Evolutionary conservation across 1,140 invertebrate genomes (phyloP).

Genomic region (Probaryconus sp.): DNA sequence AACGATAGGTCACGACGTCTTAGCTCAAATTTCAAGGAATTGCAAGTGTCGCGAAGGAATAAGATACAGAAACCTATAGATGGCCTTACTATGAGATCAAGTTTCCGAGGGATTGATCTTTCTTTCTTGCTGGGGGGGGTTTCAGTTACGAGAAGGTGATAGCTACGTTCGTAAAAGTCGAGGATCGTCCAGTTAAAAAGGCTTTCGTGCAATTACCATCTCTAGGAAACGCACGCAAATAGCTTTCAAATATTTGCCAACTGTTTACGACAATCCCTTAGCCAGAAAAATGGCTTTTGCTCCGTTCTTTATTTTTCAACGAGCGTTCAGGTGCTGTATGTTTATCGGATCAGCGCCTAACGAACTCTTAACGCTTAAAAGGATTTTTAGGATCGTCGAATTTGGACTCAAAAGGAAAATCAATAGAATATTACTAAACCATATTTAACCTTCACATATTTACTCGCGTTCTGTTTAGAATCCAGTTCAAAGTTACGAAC

Average conservation of each 20-base stretch:
- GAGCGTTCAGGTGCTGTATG: too few species aligned
- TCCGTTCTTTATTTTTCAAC: too few species aligned
- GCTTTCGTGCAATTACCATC: constrained; percentile 15
- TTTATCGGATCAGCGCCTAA: constrained; percentile 1
- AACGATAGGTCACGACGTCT: constrained; percentile 46
- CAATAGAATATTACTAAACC: neutral
- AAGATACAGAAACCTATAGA: constrained; percentile 59
- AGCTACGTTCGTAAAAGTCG: constrained; percentile 38
- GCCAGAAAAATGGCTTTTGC: too few species aligned
- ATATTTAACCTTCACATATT: neutral
- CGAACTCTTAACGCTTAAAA: neutral
- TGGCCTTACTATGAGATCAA: constrained; percentile 48
- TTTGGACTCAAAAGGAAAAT: too few species aligned
- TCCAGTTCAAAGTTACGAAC: too few species aligned
- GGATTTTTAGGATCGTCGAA: too few species aligned
- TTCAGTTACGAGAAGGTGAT: constrained; percentile 46
- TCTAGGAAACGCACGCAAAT: neutral
- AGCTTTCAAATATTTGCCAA: too few species aligned
- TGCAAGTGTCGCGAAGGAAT: constrained; percentile 48
- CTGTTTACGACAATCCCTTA: too few species aligned
- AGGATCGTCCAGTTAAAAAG: constrained; percentile 48
- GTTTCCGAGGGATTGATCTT: constrained; percentile 56
- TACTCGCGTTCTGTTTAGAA: too few species aligned
- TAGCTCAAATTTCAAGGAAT: constrained; percentile 45
- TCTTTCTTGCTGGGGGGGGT: constrained; percentile 46